Base-by-base conservation (phyloP, 1,140 invertebrate species). In the Brachionus plicatilis region DNA sequence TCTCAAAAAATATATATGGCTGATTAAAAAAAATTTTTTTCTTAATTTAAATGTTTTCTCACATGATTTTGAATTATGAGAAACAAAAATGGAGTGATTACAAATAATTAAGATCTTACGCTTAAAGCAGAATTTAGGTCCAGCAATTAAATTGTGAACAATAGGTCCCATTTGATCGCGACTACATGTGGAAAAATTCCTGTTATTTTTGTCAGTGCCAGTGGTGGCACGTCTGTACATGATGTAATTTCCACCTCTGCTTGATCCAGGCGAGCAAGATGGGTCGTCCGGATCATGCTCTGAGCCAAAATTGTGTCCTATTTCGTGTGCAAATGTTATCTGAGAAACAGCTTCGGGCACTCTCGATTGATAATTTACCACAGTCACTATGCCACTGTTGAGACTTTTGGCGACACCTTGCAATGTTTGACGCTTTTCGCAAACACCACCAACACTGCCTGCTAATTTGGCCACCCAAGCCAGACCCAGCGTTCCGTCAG, bases 301-400 rank as follows among this genome's bases (percentile, higher is more conserved):
- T 85, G 96, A 98, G 78, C 97, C 97, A 91, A 99, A 99, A 90
- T 99, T 99, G 88, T 99, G 97, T 3, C 97, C 97, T 87, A 99
- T 98, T 91, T 99, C 97, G 89, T 99, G 97, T 8, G 97, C 98
- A 83, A 99, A 91, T 8, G 97, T 99, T 12, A 99, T 90, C 88
- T 99, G 96, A 6, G 96, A 98, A 17, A 99, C 97, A 90, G 96
- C 96, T 0, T 94, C 95, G 84, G 94, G 96, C 20, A 99, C 97
- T 68, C 95, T 91, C 88, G 94, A 96, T 87, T 98, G 97, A 91
- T 99, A 99, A 91, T 99, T 99, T 12, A 99, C 95, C 89, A 99
- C 96, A 2, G 98, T 99, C 53, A 99, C 97, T 85, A 99, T 99
- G 53, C 98, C 98, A 0, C 97, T 99, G 90, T 99, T 99, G 0